phyloP scores from a whole-genome alignment of 2,113 vertebrate genomes.

The Lampris incognitus region DNA sequence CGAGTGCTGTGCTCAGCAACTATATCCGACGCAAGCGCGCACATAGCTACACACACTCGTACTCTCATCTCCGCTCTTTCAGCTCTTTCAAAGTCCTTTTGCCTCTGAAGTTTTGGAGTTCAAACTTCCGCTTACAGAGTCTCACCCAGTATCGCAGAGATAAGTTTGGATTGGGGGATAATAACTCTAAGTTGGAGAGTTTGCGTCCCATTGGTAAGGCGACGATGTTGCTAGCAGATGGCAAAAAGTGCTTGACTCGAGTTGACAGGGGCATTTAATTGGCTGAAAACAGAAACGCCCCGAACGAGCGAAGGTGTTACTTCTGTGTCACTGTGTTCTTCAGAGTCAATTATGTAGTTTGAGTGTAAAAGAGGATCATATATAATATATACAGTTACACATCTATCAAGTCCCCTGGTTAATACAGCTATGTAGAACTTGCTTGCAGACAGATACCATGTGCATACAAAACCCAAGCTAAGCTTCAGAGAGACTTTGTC shows the following conservation, averaged over 20 bases:
- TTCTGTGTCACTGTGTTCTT: constrained; percentile 57
- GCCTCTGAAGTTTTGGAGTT: constrained; percentile 74
- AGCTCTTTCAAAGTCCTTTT: constrained; percentile 78
- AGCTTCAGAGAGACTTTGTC: constrained; percentile 84
- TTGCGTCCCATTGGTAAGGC: constrained; percentile 38
- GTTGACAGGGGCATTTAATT: constrained; percentile 55
- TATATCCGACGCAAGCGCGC: constrained; percentile 49
- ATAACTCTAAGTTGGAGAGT: constrained; percentile 37
- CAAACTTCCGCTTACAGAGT: constrained; percentile 67
- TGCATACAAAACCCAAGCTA: constrained; percentile 80
- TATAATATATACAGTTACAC: constrained; percentile 65
- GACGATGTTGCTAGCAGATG: constrained; percentile 43
- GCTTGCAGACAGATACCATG: constrained; percentile 67
- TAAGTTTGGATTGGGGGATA: constrained; percentile 52
- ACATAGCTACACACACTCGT: constrained; percentile 50
- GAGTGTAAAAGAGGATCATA: constrained; percentile 67
- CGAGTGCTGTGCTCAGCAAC: constrained; percentile 86
- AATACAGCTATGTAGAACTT: constrained; percentile 66
- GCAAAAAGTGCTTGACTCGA: constrained; percentile 37
- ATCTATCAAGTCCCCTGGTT: constrained; percentile 49
- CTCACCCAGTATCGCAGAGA: constrained; percentile 48
- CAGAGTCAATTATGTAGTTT: constrained; percentile 71
- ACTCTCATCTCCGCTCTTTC: constrained; percentile 66
- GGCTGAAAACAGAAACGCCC: background rate
- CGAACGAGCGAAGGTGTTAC: constrained; percentile 40